phyloP scores from a whole-genome alignment of 2,797 vertebrate species.

The Propithecus deckenii region DNA sequence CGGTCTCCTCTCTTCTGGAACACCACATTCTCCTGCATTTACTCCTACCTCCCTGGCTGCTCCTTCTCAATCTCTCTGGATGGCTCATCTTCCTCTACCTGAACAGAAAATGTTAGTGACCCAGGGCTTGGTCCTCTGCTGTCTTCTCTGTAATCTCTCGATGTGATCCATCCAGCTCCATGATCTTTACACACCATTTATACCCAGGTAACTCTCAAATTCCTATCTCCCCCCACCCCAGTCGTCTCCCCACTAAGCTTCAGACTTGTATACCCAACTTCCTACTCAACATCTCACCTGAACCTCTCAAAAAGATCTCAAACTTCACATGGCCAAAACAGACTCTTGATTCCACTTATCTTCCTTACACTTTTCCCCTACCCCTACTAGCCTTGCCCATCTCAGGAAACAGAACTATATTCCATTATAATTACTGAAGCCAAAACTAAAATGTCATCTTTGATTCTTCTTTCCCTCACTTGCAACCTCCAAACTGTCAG shows the following conservation, averaged over 20 bases:
- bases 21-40: not conserved
- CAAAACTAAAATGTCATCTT: not conserved
- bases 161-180: not conserved
- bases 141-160: not conserved
- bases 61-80: not conserved
- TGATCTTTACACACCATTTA: not conserved
- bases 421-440: not conserved
- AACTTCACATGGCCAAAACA: not conserved
- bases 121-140: not conserved
- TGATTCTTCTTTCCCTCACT: not conserved
- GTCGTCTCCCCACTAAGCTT: not conserved
- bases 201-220: not conserved
- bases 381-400: not conserved
- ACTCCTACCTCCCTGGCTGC: not conserved
- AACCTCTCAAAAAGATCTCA: not conserved
- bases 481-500: not conserved
- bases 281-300: not conserved
- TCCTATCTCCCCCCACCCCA: not conserved
- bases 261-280: not conserved
- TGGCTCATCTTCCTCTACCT: not conserved
- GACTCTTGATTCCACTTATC: not conserved
- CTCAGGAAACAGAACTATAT: not conserved
- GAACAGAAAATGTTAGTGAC: not conserved
- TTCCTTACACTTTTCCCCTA: not conserved
- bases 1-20: not conserved